Evolutionary conservation across 2,797 vertebrate species (phyloP).

Genomic region (Phyllotis vaccarum): DNA sequence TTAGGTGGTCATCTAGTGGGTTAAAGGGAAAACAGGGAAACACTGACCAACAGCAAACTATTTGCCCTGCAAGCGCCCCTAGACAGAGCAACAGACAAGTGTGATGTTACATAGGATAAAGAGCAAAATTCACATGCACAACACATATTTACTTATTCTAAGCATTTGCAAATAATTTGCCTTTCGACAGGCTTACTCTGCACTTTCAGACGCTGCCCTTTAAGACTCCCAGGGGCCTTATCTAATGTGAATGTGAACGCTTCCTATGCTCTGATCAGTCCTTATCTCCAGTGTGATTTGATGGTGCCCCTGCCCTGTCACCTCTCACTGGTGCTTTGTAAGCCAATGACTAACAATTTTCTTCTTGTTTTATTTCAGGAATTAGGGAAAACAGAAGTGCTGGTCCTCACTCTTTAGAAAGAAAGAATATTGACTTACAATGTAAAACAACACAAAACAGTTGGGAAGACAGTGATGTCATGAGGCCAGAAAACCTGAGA

Average conservation of each 20-base stretch:
- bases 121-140: not conserved
- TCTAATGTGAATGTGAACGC: not conserved
- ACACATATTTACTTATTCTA: not conserved
- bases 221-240: not conserved
- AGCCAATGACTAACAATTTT: slow-evolving; percentile 30
- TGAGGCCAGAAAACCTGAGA: slow-evolving; percentile 8
- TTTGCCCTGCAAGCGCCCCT: not conserved
- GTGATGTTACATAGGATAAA: not conserved
- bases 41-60: not conserved
- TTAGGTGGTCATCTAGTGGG: not conserved
- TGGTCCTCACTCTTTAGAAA: slow-evolving; percentile 59
- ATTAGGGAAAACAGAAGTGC: slow-evolving; percentile 12
- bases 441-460: not conserved
- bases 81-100: not conserved
- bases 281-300: not conserved
- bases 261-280: not conserved
- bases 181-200: slow-evolving; percentile 15
- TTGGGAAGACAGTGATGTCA: slow-evolving; percentile 59
- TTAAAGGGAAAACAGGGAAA: slow-evolving; percentile 56
- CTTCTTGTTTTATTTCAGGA: not conserved
- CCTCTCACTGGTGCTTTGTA: not conserved
- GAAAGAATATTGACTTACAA: slow-evolving; percentile 28
- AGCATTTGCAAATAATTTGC: slow-evolving; percentile 23
- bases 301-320: not conserved
- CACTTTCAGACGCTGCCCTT: not conserved